Conservation (phyloP, 2,113 vertebrate species). For the Excalfactoria chinensis region DNA sequence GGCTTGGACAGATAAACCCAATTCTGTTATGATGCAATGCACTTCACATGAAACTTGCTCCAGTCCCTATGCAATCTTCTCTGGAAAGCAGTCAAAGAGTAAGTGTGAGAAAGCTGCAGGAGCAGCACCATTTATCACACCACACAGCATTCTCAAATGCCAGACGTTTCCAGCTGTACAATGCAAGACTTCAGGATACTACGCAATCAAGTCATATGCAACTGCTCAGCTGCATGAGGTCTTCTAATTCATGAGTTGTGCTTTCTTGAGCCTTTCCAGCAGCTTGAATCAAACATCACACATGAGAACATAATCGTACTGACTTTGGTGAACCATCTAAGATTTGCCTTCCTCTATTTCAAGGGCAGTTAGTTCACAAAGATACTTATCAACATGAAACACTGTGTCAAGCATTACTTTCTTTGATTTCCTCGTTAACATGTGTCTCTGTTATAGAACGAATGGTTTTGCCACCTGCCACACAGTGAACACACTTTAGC, state of each 20-base stretch:
- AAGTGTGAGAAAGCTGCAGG: rapidly evolving
- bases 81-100: not conserved
- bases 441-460: not conserved
- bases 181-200: not conserved
- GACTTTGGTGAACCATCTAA: not conserved
- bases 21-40: rapidly evolving
- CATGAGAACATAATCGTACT: not conserved
- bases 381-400: not conserved
- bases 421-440: slow-evolving; percentile 14
- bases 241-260: rapidly evolving
- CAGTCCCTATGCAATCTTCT: not conserved
- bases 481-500: slow-evolving; percentile 46
- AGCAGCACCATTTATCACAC: not conserved
- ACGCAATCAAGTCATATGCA: not conserved
- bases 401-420: not conserved
- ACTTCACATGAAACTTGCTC: rapidly evolving
- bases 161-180: not conserved
- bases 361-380: not conserved
- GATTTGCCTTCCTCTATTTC: not conserved
- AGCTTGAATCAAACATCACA: not conserved
- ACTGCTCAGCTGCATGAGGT: not conserved
- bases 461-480: slow-evolving; percentile 49
- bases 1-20: not conserved
- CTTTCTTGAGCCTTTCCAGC: not conserved
- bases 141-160: not conserved